These are phyloP conservation scores for Argyra leucocephala DNA, from an alignment of 2,888 invertebrate genomes.

Conservation along the genomic window DNA sequence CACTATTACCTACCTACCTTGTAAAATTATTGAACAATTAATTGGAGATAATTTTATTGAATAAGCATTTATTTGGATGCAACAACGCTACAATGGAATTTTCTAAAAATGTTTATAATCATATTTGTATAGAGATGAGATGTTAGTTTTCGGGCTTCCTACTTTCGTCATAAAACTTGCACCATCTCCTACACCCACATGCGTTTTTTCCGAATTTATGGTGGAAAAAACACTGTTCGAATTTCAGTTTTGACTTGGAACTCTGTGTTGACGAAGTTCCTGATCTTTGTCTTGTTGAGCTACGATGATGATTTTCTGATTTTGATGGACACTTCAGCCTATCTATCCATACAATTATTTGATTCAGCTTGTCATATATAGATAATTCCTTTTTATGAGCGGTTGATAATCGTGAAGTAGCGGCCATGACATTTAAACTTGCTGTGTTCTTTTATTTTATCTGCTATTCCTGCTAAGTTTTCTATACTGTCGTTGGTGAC, in stretches of 20 bases:
- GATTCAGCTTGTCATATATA: neutral
- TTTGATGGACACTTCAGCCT: neutral
- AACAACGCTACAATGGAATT: too few species aligned
- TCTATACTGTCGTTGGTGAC: neutral
- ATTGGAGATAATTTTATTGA: too few species aligned
- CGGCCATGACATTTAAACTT: neutral
- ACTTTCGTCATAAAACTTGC: neutral
- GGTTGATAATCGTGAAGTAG: neutral
- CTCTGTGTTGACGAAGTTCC: neutral
- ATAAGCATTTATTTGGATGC: too few species aligned
- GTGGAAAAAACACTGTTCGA: neutral
- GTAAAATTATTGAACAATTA: too few species aligned
- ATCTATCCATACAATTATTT: neutral
- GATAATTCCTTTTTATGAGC: neutral
- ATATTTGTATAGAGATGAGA: too few species aligned
- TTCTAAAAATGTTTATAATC: too few species aligned
- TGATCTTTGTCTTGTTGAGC: neutral
- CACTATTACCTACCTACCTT: too few species aligned
- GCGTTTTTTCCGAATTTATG: neutral
- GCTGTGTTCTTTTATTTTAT: slow-evolving; percentile 7
- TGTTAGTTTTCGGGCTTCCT: neutral
- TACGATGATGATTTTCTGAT: neutral
- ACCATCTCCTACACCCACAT: neutral
- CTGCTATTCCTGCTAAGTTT: neutral
- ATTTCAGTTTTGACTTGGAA: neutral